Conservation (phyloP, 2,797 vertebrate genomes). For the Limnodromus scolopaceus region DNA sequence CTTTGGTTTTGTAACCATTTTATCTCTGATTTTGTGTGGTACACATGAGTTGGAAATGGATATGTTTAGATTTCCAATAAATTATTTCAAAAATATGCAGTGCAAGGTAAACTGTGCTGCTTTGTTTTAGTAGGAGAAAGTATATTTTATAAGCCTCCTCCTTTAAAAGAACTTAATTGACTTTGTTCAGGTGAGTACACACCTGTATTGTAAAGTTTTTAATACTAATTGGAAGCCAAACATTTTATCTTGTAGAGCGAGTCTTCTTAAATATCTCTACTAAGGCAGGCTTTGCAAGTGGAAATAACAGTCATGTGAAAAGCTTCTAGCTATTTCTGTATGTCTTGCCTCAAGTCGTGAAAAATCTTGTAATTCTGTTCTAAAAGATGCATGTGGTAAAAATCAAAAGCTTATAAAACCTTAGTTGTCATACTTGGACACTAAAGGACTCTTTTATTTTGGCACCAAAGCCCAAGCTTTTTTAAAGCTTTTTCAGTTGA, state of each 20-base stretch:
- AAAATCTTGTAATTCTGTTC: neutral
- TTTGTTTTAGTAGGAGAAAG: neutral
- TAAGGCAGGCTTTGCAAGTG: neutral
- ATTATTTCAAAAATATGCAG: neutral
- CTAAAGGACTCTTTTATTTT: neutral
- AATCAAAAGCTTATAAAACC: neutral
- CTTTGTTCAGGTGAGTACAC: neutral
- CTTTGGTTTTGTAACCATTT: neutral
- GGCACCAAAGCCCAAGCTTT: neutral
- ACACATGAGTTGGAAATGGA: accelerated
- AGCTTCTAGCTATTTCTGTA: neutral
- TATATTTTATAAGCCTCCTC: accelerated
- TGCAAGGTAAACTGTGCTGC: neutral
- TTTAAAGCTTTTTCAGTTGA: neutral
- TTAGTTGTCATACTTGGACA: neutral
- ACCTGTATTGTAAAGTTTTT: neutral
- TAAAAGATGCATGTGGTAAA: neutral
- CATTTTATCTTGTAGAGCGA: neutral
- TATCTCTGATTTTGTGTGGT: accelerated
- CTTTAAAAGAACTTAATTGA: neutral
- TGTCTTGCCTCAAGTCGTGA: neutral
- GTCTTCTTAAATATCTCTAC: neutral
- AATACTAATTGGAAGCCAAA: neutral
- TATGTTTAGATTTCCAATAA: neutral
- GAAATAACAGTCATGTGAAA: neutral